These are phyloP conservation scores for Pyrochroa serraticornis DNA, from an alignment of 2,888 invertebrate species.

Conservation along the genomic window DNA sequence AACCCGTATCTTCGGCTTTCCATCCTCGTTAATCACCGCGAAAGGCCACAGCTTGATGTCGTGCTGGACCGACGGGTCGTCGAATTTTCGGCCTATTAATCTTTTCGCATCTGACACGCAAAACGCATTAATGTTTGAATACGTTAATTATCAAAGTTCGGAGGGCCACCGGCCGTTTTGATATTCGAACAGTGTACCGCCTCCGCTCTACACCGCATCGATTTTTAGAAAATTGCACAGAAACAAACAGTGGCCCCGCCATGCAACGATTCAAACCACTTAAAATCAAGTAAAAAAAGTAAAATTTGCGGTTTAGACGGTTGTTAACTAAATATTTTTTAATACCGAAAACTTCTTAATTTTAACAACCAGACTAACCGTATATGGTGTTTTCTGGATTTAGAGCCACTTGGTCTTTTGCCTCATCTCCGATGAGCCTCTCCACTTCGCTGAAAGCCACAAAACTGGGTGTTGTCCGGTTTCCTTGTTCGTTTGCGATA, in stretches of 20 bases:
- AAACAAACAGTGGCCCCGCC: background rate
- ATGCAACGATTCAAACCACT: too few species aligned
- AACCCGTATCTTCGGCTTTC: conserved; percentile 56
- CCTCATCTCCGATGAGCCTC: conserved; percentile 59
- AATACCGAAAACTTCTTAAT: too few species aligned
- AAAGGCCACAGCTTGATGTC: conserved; percentile 73
- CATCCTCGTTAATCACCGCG: conserved; percentile 60
- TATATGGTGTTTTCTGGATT: conserved; percentile 63
- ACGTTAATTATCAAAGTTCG: conserved; percentile 31
- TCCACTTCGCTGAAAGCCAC: conserved; percentile 63
- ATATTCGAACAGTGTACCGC: too few species aligned
- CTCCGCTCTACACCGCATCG: too few species aligned
- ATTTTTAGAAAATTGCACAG: conserved; percentile 1
- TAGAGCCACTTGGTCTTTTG: conserved; percentile 55
- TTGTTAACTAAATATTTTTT: too few species aligned
- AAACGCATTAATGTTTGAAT: conserved; percentile 31
- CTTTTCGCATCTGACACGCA: conserved; percentile 64
- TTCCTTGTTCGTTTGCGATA: conserved; percentile 64
- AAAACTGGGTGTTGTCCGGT: conserved; percentile 63
- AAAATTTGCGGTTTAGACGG: too few species aligned
- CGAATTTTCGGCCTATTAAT: conserved; percentile 68
- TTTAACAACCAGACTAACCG: conserved; percentile 38
- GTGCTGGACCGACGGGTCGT: conserved; percentile 66
- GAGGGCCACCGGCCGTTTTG: conserved; percentile 4
- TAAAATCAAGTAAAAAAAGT: too few species aligned